Percentiles rank a stretch among this genome's conserved stretches.
Conservation (phyloP, 2,113 vertebrate genomes). For the Rhynchopsitta pachyrhyncha region DNA sequence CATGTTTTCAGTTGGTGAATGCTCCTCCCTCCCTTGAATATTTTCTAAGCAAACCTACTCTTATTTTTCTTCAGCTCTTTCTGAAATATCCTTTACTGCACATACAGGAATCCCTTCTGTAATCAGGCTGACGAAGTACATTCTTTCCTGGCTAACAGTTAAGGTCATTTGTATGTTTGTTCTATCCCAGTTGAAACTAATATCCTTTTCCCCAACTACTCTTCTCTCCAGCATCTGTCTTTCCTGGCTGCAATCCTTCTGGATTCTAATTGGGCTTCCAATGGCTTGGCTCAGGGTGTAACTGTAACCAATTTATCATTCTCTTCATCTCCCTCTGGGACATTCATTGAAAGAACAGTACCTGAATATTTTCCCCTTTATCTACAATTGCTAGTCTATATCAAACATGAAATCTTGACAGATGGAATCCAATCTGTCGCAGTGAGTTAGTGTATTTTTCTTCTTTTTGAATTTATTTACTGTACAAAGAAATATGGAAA, state of each 20-base stretch:
- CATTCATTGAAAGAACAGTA: conserved; percentile 38
- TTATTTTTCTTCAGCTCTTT: neutral
- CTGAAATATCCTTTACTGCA: neutral
- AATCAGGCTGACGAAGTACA: neutral
- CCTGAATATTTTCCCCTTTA: conserved; percentile 59
- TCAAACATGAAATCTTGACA: conserved; percentile 65
- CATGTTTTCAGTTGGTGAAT: neutral
- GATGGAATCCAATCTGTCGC: conserved; percentile 66
- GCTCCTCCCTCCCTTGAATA: neutral
- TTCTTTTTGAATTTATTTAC: conserved; percentile 32
- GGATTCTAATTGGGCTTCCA: conserved; percentile 55
- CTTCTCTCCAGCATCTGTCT: conserved; percentile 37
- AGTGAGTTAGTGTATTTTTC: conserved; percentile 27
- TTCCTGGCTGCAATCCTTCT: conserved; percentile 48
- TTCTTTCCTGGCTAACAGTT: conserved; percentile 11
- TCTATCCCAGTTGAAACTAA: conserved; percentile 44
- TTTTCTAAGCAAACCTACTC: neutral
- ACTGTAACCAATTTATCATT: conserved; percentile 61
- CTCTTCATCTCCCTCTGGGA: conserved; percentile 18
- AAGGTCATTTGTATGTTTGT: conserved; percentile 45
- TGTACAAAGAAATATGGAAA: neutral
- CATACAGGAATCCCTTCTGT: neutral
- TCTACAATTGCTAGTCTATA: conserved; percentile 57
- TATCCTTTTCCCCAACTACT: neutral
- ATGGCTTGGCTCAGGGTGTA: conserved; percentile 49